These are phyloP conservation scores for Myotis yumanensis DNA, from an alignment of 2,113 vertebrate genomes.

Conservation along the genomic window DNA sequence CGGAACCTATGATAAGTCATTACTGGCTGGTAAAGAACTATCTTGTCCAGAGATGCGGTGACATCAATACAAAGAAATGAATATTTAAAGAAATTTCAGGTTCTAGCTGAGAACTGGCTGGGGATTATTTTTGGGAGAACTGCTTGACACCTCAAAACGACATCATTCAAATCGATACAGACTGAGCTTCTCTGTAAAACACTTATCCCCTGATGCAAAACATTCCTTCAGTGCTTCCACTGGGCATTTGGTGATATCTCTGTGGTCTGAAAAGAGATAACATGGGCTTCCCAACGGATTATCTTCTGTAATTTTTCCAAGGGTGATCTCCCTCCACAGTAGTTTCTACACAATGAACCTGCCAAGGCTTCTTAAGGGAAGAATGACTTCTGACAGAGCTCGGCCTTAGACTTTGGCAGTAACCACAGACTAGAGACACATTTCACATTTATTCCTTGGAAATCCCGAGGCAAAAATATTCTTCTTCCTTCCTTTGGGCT, in stretches of 20 bases:
- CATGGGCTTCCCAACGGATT: background rate
- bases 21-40: background rate
- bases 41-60: background rate
- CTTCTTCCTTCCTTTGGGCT: conserved; percentile 61
- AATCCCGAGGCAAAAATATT: conserved; percentile 64
- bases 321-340: background rate
- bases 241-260: background rate
- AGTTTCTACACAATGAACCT: conserved; percentile 2
- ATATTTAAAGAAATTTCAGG: background rate
- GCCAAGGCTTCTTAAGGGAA: conserved; percentile 33
- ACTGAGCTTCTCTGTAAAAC: background rate
- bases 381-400: background rate
- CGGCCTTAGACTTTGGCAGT: background rate
- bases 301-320: conserved; percentile 1
- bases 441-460: conserved; percentile 63
- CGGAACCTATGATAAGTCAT: background rate
- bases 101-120: background rate
- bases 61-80: background rate
- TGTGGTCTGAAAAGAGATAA: background rate
- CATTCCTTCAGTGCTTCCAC: background rate
- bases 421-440: conserved; percentile 20
- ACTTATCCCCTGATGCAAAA: background rate
- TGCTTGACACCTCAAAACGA: background rate
- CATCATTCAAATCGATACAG: no score
- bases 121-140: background rate